These are phyloP conservation scores for Eubasilissa splendida DNA, from an alignment of 2,888 invertebrate genomes.

Conservation along the genomic window DNA sequence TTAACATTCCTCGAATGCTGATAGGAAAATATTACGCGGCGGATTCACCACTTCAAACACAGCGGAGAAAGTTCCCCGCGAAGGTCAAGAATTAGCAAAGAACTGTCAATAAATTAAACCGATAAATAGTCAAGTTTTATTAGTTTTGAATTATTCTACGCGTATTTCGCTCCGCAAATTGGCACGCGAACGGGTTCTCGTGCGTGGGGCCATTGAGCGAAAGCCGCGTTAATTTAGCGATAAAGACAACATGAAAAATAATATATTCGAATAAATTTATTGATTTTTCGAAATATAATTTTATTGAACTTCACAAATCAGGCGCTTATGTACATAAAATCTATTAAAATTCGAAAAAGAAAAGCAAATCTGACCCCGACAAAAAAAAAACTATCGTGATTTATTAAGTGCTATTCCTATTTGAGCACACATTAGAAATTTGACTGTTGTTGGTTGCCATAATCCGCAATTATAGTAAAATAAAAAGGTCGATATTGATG, in stretches of 20 bases:
- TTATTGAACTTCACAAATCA: not conserved
- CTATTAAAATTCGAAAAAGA: not conserved
- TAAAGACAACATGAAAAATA: not conserved
- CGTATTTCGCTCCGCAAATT: not conserved
- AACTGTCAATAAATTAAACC: slow-evolving; percentile 13
- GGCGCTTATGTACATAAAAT: not conserved
- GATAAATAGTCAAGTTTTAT: slow-evolving; percentile 24
- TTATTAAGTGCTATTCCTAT: slow-evolving; percentile 1
- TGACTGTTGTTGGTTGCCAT: not conserved
- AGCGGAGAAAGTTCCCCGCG: slow-evolving; percentile 23
- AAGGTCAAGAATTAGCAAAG: slow-evolving; percentile 8
- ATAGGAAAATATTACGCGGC: slow-evolving; percentile 2
- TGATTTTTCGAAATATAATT: not conserved
- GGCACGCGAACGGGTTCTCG: slow-evolving; percentile 6
- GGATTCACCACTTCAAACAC: not conserved
- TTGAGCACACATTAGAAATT: slow-evolving; percentile 2
- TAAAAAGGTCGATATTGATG: slow-evolving; percentile 13
- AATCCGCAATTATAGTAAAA: not conserved
- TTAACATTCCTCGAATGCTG: slow-evolving; percentile 19
- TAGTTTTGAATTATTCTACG: slow-evolving; percentile 8
- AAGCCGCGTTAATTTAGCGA: not conserved
- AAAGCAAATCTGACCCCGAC: slow-evolving; percentile 7
- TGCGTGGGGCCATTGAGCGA: slow-evolving; percentile 11
- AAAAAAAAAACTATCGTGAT: not conserved
- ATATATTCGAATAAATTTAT: slow-evolving; percentile 6